Conservation (phyloP, 2,113 vertebrate species). For the Chunga burmeisteri region DNA sequence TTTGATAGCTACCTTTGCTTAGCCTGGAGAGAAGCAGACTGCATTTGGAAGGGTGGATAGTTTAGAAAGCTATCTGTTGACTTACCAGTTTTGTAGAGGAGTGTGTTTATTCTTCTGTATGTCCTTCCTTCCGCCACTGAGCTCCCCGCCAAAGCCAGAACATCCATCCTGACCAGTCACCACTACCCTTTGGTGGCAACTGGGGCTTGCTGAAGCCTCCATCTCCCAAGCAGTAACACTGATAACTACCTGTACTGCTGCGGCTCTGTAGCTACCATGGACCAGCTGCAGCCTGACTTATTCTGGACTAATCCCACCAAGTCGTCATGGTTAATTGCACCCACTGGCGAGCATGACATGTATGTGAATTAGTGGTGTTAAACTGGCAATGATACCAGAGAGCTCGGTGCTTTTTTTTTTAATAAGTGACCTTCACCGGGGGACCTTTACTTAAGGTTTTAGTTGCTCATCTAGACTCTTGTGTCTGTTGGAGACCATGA, state of each 20-base stretch:
- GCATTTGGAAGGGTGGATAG: background rate
- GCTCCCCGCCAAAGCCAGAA: background rate
- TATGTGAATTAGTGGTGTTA: background rate
- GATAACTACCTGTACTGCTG: background rate
- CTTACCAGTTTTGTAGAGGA: background rate
- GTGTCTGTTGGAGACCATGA: background rate
- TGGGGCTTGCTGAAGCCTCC: background rate
- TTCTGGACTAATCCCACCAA: background rate
- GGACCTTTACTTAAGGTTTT: background rate
- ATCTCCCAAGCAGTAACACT: background rate
- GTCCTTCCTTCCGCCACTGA: background rate
- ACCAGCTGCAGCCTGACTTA: background rate
- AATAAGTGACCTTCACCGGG: background rate
- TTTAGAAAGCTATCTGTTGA: background rate
- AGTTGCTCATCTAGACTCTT: background rate
- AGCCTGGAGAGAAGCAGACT: background rate
- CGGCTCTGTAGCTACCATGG: background rate
- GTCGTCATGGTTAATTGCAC: background rate
- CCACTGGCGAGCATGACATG: background rate
- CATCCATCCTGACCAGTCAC: background rate
- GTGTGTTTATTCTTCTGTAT: background rate
- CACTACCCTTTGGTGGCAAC: background rate
- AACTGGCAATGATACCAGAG: background rate
- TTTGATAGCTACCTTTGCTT: background rate
- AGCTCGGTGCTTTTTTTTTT: background rate